A percentile compares a stretch with the other conserved stretches of the same genome.
Conservation (phyloP, 2,797 vertebrate species). For the Phoebastria nigripes region DNA sequence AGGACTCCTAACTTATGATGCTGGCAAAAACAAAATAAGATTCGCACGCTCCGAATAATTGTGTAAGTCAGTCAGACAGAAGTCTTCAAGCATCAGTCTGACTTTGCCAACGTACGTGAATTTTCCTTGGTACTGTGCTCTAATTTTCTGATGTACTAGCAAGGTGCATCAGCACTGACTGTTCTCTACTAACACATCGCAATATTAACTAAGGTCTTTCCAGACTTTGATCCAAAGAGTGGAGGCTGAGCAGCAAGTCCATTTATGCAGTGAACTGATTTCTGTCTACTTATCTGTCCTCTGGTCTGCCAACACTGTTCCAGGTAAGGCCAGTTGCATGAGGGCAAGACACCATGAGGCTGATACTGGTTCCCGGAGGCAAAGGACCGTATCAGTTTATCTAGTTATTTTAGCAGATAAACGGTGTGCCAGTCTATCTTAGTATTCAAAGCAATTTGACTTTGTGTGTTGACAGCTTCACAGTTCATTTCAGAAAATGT, state of each 20-base stretch:
- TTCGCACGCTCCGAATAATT: background rate
- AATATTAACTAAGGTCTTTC: background rate
- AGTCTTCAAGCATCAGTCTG: background rate
- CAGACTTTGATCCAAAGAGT: background rate
- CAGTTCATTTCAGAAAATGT: background rate
- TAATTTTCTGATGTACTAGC: background rate
- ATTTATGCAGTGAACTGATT: background rate
- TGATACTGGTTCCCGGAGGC: background rate
- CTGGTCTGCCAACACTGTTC: background rate
- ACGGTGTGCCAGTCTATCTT: background rate
- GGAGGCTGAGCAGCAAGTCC: background rate
- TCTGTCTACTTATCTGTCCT: background rate
- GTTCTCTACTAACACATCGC: background rate
- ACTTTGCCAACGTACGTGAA: rapidly evolving
- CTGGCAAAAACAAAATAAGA: background rate
- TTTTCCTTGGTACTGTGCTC: background rate
- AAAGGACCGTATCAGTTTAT: background rate
- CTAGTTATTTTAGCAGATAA: background rate
- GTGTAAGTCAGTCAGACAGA: background rate
- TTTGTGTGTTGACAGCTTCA: background rate
- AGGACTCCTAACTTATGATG: background rate
- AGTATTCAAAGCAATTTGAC: background rate
- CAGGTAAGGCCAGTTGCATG: background rate
- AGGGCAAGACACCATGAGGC: background rate
- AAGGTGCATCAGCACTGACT: background rate